A percentile compares a stretch with the other conserved stretches of the same genome.
Evolutionary conservation across 2,797 vertebrate species (phyloP).

Genomic region (Coregonus sp.): DNA sequence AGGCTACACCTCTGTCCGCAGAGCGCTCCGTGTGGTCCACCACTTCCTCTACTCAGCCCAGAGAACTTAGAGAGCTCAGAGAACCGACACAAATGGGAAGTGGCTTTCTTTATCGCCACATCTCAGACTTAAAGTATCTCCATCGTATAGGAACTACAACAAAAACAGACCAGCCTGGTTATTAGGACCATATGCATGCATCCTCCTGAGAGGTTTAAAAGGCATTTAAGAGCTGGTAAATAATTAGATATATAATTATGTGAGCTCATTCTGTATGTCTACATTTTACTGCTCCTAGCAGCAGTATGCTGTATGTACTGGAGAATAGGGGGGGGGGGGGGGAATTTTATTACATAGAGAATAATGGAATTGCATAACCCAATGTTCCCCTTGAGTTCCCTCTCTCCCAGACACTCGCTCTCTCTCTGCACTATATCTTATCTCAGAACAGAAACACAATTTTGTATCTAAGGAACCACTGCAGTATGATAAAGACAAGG

Average conservation of each 20-base stretch:
- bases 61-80: constrained; percentile 3
- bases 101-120: constrained; percentile 32
- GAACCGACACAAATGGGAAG: constrained; percentile 31
- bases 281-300: neutral
- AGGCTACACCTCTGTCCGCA: constrained; percentile 22
- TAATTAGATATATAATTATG: neutral
- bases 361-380: constrained; percentile 9
- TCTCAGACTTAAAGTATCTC: constrained; percentile 19
- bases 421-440: constrained; percentile 28
- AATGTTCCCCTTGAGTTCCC: constrained; percentile 7
- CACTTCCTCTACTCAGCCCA: neutral
- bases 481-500: neutral
- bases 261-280: neutral
- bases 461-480: constrained; percentile 18
- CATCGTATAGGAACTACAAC: constrained; percentile 6
- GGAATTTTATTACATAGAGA: constrained; percentile 17
- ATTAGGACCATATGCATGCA: neutral
- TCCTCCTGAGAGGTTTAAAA: neutral
- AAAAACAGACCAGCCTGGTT: constrained; percentile 6
- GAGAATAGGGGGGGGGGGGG: constrained; percentile 19
- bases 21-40: neutral
- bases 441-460: constrained; percentile 29
- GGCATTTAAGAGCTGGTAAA: neutral
- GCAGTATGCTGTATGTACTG: constrained; percentile 1
- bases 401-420: constrained; percentile 9